Evolutionary conservation across 2,888 invertebrate species (phyloP).

Genomic region (Liopterus haemorrhoidalis): DNA sequence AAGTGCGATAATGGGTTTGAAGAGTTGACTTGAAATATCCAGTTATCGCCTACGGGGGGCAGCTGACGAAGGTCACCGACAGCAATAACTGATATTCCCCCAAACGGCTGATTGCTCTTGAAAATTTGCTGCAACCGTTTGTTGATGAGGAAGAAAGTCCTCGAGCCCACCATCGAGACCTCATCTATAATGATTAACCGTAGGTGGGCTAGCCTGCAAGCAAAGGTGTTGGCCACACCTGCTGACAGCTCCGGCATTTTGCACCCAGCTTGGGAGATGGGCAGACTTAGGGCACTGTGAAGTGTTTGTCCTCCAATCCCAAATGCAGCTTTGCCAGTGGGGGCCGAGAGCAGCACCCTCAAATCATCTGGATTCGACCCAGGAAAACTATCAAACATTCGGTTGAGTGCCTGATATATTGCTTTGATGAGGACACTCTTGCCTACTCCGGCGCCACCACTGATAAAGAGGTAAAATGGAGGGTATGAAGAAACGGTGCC

Average conservation of each 20-base stretch:
- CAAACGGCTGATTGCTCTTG: slow-evolving; percentile 34
- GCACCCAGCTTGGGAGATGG: too few species aligned
- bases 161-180: slow-evolving; percentile 37
- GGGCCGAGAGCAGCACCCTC: too few species aligned
- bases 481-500: too few species aligned
- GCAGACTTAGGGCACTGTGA: too few species aligned
- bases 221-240: slow-evolving; percentile 18
- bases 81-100: slow-evolving; percentile 37
- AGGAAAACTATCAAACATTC: too few species aligned
- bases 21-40: slow-evolving; percentile 26
- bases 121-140: slow-evolving; percentile 36
- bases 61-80: slow-evolving; percentile 39
- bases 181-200: slow-evolving; percentile 37
- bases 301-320: too few species aligned
- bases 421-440: too few species aligned
- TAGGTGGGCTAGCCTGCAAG: slow-evolving; percentile 20
- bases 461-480: too few species aligned
- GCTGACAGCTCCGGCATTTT: not conserved
- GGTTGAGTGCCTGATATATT: too few species aligned
- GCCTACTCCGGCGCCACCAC: too few species aligned
- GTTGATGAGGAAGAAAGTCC: slow-evolving; percentile 32
- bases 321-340: too few species aligned
- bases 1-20: slow-evolving; percentile 1
- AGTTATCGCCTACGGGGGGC: slow-evolving; percentile 35
- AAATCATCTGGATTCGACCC: too few species aligned